Conservation (phyloP, 53 echinoderm and acorn worm species). For the Paelopatides confundens region DNA sequence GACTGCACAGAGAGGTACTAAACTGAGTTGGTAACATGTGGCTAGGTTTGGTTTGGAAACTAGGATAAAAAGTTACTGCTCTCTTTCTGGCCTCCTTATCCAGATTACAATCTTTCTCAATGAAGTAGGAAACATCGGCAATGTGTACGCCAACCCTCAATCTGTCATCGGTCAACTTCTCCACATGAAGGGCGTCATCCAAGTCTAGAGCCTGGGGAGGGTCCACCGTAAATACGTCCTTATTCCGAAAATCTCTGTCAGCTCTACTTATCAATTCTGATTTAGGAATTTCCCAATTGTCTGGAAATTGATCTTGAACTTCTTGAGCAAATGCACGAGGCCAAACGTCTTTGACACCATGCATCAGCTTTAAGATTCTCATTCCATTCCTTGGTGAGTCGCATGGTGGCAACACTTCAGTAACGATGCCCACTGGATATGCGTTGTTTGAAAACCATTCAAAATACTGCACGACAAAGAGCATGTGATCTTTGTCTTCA, state of each 20-base stretch:
- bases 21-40: constrained; percentile 82
- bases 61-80: constrained; percentile 77
- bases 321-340: constrained; percentile 48
- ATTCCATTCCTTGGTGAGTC: constrained; percentile 58
- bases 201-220: constrained; percentile 73
- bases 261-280: constrained; percentile 46
- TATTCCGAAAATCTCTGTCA: constrained; percentile 57
- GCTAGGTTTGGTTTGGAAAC: constrained; percentile 67
- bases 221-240: constrained; percentile 77
- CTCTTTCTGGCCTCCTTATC: constrained; percentile 75
- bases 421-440: constrained; percentile 80
- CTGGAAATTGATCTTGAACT: constrained; percentile 49
- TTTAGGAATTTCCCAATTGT: constrained; percentile 70
- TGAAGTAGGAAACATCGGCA: constrained; percentile 77
- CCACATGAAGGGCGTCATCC: constrained; percentile 85
- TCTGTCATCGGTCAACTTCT: constrained; percentile 11
- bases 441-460: constrained; percentile 70
- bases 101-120: constrained; percentile 27
- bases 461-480: constrained; percentile 76
- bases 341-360: constrained; percentile 73
- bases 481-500: constrained; percentile 62
- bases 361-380: constrained; percentile 69
- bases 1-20: constrained; percentile 82
- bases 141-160: constrained; percentile 85
- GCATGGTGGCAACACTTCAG: constrained; percentile 70